phyloP scores from a whole-genome alignment of 2,888 invertebrate species.

The Lottia gigantea region DNA sequence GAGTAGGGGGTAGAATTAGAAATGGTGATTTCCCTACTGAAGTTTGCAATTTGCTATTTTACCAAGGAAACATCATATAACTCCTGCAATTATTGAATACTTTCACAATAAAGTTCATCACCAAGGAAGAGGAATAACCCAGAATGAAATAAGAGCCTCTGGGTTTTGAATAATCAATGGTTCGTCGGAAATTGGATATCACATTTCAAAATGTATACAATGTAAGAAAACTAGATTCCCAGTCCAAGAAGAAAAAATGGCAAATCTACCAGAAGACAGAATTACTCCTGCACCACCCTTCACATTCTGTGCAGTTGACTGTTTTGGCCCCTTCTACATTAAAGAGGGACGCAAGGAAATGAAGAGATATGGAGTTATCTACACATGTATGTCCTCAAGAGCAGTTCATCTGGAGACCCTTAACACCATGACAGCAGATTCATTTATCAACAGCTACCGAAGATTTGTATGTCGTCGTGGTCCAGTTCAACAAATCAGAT shows the following conservation, averaged over 20 bases:
- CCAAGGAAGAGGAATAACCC: not conserved
- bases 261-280: constrained; percentile 21
- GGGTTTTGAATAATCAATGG: too few species aligned
- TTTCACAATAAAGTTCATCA: not conserved
- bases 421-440: constrained; percentile 34
- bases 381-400: constrained; percentile 54
- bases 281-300: constrained; percentile 18
- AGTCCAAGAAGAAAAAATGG: constrained; percentile 23
- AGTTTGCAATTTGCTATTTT: constrained; percentile 33
- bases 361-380: constrained; percentile 54
- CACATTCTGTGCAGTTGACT: constrained; percentile 18
- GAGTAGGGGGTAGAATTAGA: too few species aligned
- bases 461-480: constrained; percentile 29
- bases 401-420: constrained; percentile 52
- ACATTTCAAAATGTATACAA: not conserved
- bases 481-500: constrained; percentile 29
- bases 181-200: too few species aligned
- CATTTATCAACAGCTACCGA: constrained; percentile 33
- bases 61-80: constrained; percentile 33
- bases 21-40: too few species aligned
- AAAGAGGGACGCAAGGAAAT: constrained; percentile 44
- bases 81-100: constrained; percentile 13
- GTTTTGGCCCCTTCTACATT: constrained; percentile 35
- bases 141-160: too few species aligned
- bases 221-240: constrained; percentile 4